Percentiles rank a stretch among this genome's conserved stretches.
Conservation (phyloP, 2,797 vertebrate genomes). For the Nyctibius grandis region DNA sequence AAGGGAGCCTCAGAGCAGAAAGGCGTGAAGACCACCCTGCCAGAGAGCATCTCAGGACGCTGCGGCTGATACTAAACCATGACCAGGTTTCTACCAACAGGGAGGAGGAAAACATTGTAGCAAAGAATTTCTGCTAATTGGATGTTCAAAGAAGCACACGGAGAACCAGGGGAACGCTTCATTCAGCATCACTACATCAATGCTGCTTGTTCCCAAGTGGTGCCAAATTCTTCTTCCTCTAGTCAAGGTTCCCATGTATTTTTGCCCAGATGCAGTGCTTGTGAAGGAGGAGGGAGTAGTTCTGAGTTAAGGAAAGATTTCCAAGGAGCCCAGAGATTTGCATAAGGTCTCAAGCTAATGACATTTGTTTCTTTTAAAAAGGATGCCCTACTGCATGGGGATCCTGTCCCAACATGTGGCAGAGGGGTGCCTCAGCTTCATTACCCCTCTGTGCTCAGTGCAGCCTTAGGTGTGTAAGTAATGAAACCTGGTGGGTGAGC, state of each 20-base stretch:
- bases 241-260: background rate
- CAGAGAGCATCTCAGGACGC: background rate
- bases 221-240: background rate
- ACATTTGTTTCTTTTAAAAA: background rate
- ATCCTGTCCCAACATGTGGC: background rate
- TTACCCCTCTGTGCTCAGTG: background rate
- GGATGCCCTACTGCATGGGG: background rate
- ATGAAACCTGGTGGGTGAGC: background rate
- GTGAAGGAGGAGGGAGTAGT: background rate
- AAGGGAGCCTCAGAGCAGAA: background rate
- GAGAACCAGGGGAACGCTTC: background rate
- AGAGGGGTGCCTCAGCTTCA: background rate
- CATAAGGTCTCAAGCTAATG: background rate
- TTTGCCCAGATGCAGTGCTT: background rate
- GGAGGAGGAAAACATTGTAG: background rate
- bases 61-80: background rate
- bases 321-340: background rate
- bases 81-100: background rate
- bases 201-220: accelerated
- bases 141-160: background rate
- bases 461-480: background rate
- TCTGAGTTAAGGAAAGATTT: background rate
- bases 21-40: background rate
- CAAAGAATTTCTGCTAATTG: background rate
- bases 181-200: background rate